Evolutionary conservation across 2,113 vertebrate species (phyloP).

Genomic region (Phrynocephalus versicolor): DNA sequence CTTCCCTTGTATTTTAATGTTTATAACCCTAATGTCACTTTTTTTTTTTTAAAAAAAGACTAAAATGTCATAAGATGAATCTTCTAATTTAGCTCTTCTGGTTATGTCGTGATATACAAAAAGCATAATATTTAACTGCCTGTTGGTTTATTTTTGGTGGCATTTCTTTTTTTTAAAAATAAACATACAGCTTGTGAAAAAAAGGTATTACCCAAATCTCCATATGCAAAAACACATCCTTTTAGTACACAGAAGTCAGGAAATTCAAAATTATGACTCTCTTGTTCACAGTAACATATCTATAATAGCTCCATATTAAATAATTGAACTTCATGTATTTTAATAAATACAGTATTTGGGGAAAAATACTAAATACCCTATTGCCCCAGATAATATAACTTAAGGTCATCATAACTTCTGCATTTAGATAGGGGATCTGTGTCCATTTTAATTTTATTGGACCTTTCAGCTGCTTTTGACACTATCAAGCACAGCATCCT

Average conservation of each 20-base stretch:
- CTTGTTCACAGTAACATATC: background rate
- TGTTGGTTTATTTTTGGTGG: background rate
- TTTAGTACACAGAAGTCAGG: constrained; percentile 23
- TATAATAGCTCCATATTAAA: constrained; percentile 29
- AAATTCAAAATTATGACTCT: constrained; percentile 36
- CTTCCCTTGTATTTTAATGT: background rate
- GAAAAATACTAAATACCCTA: constrained; percentile 14
- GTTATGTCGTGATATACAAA: background rate
- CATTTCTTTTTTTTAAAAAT: background rate
- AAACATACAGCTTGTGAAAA: background rate
- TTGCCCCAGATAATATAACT: constrained; percentile 24
- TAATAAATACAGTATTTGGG: constrained; percentile 5
- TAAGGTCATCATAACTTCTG: constrained; percentile 11
- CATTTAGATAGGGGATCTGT: too few species aligned
- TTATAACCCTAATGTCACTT: background rate
- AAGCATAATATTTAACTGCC: background rate
- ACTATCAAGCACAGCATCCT: too few species aligned
- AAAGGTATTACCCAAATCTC: background rate
- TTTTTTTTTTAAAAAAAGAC: background rate
- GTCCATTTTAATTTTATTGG: too few species aligned
- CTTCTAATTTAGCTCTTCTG: background rate
- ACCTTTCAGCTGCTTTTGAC: too few species aligned
- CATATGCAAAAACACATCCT: background rate
- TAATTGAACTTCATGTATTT: constrained; percentile 12
- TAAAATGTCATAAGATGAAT: background rate